Conservation (phyloP, 2,797 vertebrate genomes). For the Lepilemur septentrionalis region DNA sequence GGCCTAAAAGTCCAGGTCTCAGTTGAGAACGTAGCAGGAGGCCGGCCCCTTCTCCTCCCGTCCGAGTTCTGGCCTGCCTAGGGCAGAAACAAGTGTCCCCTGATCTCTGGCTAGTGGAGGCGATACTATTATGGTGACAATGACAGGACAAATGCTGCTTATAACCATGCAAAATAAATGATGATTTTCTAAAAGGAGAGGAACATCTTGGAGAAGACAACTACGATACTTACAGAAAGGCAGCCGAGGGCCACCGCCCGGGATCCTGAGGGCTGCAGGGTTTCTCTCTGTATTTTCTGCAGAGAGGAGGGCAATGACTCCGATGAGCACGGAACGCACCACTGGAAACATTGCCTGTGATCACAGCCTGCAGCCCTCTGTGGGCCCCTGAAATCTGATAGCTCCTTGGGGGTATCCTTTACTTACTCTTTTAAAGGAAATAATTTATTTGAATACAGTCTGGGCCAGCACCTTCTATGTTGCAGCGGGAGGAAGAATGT, state of each 20-base stretch:
- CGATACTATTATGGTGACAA: background rate
- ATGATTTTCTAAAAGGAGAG: background rate
- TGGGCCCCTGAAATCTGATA: background rate
- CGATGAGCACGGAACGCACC: accelerated
- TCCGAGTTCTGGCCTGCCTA: background rate
- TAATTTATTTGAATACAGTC: background rate
- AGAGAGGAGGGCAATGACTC: background rate
- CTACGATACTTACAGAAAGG: too few relatives aligned
- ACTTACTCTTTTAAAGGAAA: background rate
- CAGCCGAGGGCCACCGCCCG: too few relatives aligned
- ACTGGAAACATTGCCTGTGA: accelerated
- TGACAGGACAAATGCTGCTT: background rate
- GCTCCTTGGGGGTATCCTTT: background rate
- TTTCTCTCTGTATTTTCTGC: background rate
- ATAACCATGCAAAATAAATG: background rate
- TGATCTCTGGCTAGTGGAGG: background rate
- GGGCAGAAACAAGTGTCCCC: background rate
- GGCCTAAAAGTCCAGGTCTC: background rate
- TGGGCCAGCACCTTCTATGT: background rate
- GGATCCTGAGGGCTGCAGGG: accelerated
- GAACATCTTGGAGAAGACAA: background rate
- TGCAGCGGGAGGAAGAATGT: background rate
- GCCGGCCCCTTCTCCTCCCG: accelerated
- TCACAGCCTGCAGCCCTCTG: accelerated
- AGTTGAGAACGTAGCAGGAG: background rate